Evolutionary conservation across 2,113 vertebrate species (phyloP), one percentile per base, ranked within the genome.

Genomic region (Dolichallabes microphthalmus): DNA sequence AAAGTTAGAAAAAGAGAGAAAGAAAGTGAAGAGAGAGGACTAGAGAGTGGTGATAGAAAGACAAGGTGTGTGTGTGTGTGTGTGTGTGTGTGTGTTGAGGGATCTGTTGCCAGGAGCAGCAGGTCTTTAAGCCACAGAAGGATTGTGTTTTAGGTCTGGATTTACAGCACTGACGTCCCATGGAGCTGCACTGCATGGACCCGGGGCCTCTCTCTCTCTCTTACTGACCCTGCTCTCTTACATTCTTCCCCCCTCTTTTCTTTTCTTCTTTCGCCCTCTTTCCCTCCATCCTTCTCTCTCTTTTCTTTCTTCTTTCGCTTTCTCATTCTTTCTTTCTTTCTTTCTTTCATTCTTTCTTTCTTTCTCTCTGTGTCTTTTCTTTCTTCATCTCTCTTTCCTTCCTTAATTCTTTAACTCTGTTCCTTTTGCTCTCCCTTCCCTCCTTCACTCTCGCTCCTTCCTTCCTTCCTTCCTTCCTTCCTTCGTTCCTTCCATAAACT

Each of bases 21-120:
- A 80, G 32, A 76, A 69, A 58, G 52, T 20, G 39, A 55, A 20
- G 13, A 71, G 35, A 60, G n/a, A 64, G 53, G 27, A 66, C n/a
- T 55, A 55, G 45, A 57, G 66, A 61, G 78, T 35, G n/a, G 35
- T 19, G 25, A 20, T 12, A 13, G 53, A 60, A 60, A 20, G 2
- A 83, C 55, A 60, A 13, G 11, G 35, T 27, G 57, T 39, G 55
- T 61, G 69, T 61, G 66, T 35, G 32, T 45, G 32, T 39, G 81
- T 32, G 27, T 58, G 82, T 58, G 68, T 58, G 66, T 60, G 68
- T 39, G 81, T 52, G 50, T 35, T 76, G 74, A 76, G 52, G 74
- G 52, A 81, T 86, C 82, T 87, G 83, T 82, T 86, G 74, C 82
- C 82, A 79, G 87, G 81, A 85, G 88, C 86, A 80, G 86, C 85